phyloP scores from a whole-genome alignment of 2,113 vertebrate species.

The Tachuris rubrigastra region DNA sequence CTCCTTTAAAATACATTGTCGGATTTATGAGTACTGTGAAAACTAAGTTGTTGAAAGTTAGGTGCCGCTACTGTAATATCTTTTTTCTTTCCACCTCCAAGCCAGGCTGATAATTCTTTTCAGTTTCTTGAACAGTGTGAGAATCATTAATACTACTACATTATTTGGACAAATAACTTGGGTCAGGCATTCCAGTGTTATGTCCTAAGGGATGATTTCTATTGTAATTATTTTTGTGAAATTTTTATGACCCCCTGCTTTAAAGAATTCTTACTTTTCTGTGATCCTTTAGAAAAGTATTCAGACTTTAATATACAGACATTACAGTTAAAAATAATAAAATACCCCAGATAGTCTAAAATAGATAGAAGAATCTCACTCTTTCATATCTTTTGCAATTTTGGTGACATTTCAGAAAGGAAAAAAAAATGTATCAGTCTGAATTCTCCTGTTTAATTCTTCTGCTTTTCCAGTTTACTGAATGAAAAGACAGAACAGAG shows the following conservation, averaged over 20 bases:
- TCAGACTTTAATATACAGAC: background rate
- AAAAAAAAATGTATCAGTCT: background rate
- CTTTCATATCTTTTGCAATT: background rate
- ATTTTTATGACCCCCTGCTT: background rate
- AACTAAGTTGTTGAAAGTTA: background rate
- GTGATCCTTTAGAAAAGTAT: background rate
- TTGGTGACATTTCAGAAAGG: background rate
- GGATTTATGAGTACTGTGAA: background rate
- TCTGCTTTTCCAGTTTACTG: conserved; percentile 73
- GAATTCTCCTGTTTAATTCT: conserved; percentile 53
- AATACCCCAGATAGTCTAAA: background rate
- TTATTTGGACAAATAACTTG: background rate
- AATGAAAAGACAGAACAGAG: conserved; percentile 76
- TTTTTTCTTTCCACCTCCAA: background rate
- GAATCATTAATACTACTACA: background rate
- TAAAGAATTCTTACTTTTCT: background rate
- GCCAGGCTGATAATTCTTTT: background rate
- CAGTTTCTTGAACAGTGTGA: background rate
- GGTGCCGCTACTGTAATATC: background rate
- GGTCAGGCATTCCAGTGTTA: background rate
- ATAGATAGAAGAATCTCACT: background rate
- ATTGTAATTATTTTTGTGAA: background rate
- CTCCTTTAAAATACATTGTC: background rate
- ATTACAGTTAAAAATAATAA: background rate
- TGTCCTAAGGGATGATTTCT: background rate